These are phyloP conservation scores for Spodoptera litura DNA, from an alignment of 1,140 invertebrate genomes.

Conservation along the genomic window DNA sequence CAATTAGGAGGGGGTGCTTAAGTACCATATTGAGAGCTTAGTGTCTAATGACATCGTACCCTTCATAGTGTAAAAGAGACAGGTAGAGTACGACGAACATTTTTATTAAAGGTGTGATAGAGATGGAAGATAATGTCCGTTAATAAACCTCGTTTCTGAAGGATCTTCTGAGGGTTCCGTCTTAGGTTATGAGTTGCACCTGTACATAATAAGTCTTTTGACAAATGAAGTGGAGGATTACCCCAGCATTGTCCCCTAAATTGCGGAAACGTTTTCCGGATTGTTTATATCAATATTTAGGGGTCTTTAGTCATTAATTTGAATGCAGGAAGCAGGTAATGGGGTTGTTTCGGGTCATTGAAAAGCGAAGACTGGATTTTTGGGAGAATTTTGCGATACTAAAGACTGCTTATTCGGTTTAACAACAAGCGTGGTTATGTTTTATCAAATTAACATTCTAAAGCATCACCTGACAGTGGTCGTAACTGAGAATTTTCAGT, in stretches of 20 bases:
- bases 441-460: no score
- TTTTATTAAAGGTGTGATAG: neutral
- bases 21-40: constrained; percentile 47
- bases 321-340: neutral
- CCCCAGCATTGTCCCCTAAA: neutral
- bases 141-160: constrained; percentile 21
- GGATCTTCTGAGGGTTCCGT: constrained; percentile 27
- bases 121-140: neutral
- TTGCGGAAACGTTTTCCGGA: neutral
- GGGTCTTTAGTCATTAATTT: neutral
- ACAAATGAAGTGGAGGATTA: constrained; percentile 37
- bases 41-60: constrained; percentile 37
- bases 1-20: constrained; percentile 60
- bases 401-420: no score
- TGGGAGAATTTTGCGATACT: no score
- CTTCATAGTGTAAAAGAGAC: constrained; percentile 25
- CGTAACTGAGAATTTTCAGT: no score
- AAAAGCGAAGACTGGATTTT: no score
- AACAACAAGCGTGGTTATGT: no score
- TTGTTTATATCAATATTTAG: neutral
- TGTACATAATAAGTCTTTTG: constrained; percentile 29
- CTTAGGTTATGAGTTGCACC: constrained; percentile 31
- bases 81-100: neutral
- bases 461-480: no score
- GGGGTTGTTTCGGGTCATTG: neutral